These are phyloP conservation scores for Cephalopterus ornatus DNA, from an alignment of 2,113 vertebrate species.

Conservation along the genomic window DNA sequence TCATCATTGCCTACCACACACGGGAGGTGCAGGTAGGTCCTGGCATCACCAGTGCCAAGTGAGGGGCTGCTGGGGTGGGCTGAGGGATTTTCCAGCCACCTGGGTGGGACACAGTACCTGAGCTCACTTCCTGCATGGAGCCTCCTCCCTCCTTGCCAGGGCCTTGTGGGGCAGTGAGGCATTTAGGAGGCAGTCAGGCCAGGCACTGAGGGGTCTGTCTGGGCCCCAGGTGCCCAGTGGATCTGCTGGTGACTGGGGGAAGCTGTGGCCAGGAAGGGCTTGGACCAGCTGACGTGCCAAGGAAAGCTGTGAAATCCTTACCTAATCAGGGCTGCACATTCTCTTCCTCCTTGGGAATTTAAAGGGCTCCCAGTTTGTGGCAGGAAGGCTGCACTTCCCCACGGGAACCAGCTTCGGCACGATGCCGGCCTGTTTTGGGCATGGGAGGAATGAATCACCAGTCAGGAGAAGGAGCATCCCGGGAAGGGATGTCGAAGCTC, in stretches of 20 bases:
- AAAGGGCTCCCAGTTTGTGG: not conserved
- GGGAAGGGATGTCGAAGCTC: not conserved
- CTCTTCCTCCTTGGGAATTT: constrained; percentile 33
- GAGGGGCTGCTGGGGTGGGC: not conserved
- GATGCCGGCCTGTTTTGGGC: not conserved
- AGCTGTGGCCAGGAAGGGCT: not conserved
- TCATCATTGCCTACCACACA: constrained; percentile 83
- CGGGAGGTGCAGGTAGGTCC: constrained; percentile 81
- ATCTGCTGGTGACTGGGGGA: not conserved
- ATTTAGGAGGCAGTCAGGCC: not conserved
- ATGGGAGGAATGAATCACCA: not conserved
- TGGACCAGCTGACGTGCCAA: not conserved
- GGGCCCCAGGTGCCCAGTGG: fast-evolving
- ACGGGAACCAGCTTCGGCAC: not conserved
- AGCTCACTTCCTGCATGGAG: not conserved
- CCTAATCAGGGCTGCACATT: constrained; percentile 14
- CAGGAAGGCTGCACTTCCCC: constrained; percentile 8
- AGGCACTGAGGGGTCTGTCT: not conserved
- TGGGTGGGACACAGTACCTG: not conserved
- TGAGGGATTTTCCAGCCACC: not conserved
- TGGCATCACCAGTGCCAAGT: fast-evolving
- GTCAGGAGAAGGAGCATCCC: not conserved
- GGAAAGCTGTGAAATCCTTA: not conserved
- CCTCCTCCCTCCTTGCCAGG: not conserved
- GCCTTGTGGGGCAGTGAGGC: fast-evolving